phyloP scores from a whole-genome alignment of 2,797 vertebrate species.

The Selene dorsalis region DNA sequence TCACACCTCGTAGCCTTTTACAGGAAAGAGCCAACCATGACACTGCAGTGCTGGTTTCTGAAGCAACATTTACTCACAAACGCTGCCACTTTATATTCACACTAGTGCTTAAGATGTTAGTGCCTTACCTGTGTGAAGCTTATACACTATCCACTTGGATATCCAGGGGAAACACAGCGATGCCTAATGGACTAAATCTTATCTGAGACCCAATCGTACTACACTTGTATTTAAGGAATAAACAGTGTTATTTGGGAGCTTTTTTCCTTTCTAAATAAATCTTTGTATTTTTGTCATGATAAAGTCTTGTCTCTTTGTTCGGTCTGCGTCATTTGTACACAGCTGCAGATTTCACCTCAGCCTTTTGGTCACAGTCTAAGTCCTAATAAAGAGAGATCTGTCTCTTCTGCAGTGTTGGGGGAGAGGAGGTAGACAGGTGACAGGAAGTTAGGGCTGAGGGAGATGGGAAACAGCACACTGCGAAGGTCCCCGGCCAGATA shows the following conservation, averaged over 20 bases:
- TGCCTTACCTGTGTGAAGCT: slow-evolving; percentile 68
- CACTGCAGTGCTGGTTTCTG: slow-evolving; percentile 41
- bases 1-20: slow-evolving; percentile 7
- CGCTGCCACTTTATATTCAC: slow-evolving; percentile 58
- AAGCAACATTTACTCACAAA: slow-evolving; percentile 33
- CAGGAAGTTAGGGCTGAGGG: not conserved
- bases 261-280: slow-evolving; percentile 79
- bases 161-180: slow-evolving; percentile 52
- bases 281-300: slow-evolving; percentile 79
- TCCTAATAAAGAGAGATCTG: not conserved
- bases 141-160: slow-evolving; percentile 29
- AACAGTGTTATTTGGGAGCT: slow-evolving; percentile 80
- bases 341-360: not conserved
- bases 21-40: slow-evolving; percentile 34
- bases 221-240: slow-evolving; percentile 77
- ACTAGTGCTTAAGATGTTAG: slow-evolving; percentile 49
- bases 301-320: slow-evolving; percentile 24
- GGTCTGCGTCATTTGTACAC: not conserved
- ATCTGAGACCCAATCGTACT: slow-evolving; percentile 59
- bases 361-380: not conserved
- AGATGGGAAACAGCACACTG: not conserved
- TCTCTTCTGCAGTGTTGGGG: not conserved
- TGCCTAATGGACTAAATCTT: slow-evolving; percentile 52
- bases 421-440: not conserved
- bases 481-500: not conserved